phyloP scores from a whole-genome alignment of 1,140 invertebrate genomes.

The Vollenhovia emeryi region DNA sequence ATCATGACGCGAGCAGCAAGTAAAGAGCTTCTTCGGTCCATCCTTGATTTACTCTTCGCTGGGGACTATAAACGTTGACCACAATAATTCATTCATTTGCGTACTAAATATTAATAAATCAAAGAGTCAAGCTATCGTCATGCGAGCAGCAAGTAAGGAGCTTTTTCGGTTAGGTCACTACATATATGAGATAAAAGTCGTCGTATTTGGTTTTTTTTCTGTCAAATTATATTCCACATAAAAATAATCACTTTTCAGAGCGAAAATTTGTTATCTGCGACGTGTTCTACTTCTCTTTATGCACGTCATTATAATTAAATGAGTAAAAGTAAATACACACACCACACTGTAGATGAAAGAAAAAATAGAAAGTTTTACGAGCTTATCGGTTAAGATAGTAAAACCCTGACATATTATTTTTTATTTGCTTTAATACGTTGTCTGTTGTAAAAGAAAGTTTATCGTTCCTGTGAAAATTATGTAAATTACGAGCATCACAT shows the following conservation, averaged over 20 bases:
- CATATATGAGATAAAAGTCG: not conserved
- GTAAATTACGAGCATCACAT: not conserved
- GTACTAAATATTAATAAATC: constrained; percentile 43
- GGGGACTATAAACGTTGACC: constrained; percentile 14
- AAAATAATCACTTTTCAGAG: not conserved
- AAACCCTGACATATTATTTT: not conserved
- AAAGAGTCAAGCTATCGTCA: not conserved
- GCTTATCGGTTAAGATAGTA: not conserved
- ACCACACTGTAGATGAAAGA: not conserved
- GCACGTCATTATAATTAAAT: not conserved
- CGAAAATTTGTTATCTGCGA: not conserved
- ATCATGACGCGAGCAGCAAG: not conserved
- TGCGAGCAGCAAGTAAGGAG: not conserved
- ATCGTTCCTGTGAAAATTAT: not conserved
- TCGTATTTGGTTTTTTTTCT: not conserved
- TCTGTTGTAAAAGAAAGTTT: not conserved
- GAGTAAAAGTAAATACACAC: not conserved
- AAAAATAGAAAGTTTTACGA: not conserved
- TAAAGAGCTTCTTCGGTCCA: constrained; percentile 9
- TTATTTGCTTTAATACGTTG: not conserved
- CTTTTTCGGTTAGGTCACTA: not conserved
- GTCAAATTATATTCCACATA: not conserved
- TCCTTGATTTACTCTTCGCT: not conserved
- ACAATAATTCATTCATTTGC: constrained; percentile 9
- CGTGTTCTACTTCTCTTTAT: not conserved